phyloP scores from a whole-genome alignment of 2,888 invertebrate species.

The Amphipyra tragopoginis region DNA sequence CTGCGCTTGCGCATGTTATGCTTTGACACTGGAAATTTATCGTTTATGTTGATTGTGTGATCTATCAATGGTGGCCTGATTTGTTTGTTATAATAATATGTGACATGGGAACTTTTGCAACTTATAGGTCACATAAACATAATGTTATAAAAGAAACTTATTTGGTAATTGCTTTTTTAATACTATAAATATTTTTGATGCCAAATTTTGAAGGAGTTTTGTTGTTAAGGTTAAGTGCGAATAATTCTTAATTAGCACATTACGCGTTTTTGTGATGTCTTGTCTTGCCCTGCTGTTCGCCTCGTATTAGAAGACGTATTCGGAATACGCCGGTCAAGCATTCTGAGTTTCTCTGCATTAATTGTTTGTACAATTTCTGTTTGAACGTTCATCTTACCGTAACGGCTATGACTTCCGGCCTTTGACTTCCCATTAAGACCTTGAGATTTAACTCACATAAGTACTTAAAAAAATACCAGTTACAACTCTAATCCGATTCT shows the following conservation, averaged over 20 bases:
- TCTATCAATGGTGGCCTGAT: slow-evolving; percentile 25
- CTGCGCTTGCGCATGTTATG: slow-evolving; percentile 30
- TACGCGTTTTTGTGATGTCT: too few relatives aligned
- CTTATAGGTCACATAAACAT: background rate
- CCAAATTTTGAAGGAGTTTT: too few relatives aligned
- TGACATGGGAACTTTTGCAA: background rate
- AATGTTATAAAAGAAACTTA: background rate
- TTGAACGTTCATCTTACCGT: slow-evolving; percentile 12
- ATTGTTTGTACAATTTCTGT: too few relatives aligned
- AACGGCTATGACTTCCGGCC: slow-evolving; percentile 40
- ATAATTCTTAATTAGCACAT: too few relatives aligned
- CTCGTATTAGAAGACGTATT: too few relatives aligned
- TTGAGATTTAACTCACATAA: slow-evolving; percentile 27
- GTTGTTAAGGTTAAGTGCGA: too few relatives aligned
- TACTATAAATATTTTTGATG: too few relatives aligned
- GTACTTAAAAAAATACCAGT: slow-evolving; percentile 1
- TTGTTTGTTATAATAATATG: slow-evolving; percentile 14
- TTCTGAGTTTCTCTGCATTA: too few relatives aligned
- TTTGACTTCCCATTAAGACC: slow-evolving; percentile 36
- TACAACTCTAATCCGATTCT: slow-evolving; percentile 27
- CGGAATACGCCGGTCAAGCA: too few relatives aligned
- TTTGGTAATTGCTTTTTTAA: too few relatives aligned
- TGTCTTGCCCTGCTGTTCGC: too few relatives aligned
- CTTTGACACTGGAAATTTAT: slow-evolving; percentile 33
- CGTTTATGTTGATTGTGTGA: slow-evolving; percentile 39